Evolutionary conservation across 2,797 vertebrate genomes (phyloP).

Genomic region (Onychomys leucogaster): DNA sequence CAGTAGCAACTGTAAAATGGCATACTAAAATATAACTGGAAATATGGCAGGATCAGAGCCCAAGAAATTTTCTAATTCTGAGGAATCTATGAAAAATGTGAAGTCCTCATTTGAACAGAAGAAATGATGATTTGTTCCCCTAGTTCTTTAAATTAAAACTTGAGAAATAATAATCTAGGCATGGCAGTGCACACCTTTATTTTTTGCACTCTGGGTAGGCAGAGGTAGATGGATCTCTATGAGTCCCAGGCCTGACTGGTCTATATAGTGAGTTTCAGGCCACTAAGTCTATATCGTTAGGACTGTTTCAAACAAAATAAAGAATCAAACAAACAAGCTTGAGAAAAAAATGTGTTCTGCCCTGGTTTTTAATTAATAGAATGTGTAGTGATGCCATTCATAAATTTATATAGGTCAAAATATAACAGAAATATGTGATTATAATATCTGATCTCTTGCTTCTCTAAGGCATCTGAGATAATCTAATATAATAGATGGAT

Average conservation of each 20-base stretch:
- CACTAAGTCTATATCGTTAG: not conserved
- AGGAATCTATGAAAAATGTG: not conserved
- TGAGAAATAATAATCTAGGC: not conserved
- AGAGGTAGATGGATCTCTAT: not conserved
- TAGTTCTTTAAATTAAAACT: not conserved
- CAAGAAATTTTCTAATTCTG: conserved; percentile 18
- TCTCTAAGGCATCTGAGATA: not conserved
- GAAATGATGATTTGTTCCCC: not conserved
- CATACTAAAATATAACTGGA: not conserved
- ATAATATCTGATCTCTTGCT: not conserved
- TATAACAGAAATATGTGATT: not conserved
- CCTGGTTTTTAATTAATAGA: not conserved
- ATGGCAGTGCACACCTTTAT: not conserved
- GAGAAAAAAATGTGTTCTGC: not conserved
- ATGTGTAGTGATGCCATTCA: not conserved
- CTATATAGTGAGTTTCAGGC: not conserved
- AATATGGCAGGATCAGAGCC: not conserved
- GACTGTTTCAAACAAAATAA: not conserved
- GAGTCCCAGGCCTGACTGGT: not conserved
- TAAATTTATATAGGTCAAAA: not conserved
- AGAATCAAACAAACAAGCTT: not conserved
- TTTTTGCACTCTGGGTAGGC: not conserved
- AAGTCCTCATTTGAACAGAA: not conserved
- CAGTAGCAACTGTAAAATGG: not conserved
- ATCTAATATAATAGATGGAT: not conserved